Percentiles rank a stretch among this genome's conserved stretches.
phyloP scores from a whole-genome alignment of 2,888 invertebrate genomes.

The Eledona agricola region DNA sequence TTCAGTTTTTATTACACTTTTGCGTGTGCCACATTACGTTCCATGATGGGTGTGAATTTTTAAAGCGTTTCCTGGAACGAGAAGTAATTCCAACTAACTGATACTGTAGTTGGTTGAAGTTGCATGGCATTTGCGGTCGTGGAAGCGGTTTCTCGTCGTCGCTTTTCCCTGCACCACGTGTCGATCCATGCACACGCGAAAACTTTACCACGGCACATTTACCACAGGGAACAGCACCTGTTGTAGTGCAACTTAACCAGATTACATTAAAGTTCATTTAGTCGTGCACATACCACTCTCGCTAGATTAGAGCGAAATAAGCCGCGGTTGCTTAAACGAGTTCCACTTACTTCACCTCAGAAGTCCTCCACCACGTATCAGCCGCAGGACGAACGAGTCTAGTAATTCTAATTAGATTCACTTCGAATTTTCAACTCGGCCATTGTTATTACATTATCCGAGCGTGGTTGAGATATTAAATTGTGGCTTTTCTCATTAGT shows the following conservation, averaged over 20 bases:
- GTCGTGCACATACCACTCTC: conserved; percentile 37
- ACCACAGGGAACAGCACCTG: conserved; percentile 38
- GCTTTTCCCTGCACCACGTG: too few relatives aligned
- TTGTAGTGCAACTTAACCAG: conserved; percentile 42
- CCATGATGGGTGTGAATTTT: too few relatives aligned
- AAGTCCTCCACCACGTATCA: conserved; percentile 7
- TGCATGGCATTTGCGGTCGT: too few relatives aligned
- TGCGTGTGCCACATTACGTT: too few relatives aligned
- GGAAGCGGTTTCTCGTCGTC: too few relatives aligned
- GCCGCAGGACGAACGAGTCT: neutral
- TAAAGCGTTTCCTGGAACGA: too few relatives aligned
- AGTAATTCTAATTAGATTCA: conserved; percentile 21
- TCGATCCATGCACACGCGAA: neutral
- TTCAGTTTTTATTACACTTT: too few relatives aligned
- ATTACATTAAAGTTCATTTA: conserved; percentile 45
- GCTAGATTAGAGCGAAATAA: conserved; percentile 41
- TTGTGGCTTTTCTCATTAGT: conserved; percentile 38
- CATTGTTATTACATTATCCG: conserved; percentile 31
- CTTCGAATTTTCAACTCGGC: conserved; percentile 21
- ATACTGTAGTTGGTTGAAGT: too few relatives aligned
- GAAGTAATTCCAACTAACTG: too few relatives aligned
- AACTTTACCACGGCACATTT: conserved; percentile 12
- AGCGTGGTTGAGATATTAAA: conserved; percentile 29
- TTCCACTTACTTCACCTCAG: conserved; percentile 32
- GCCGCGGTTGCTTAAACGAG: conserved; percentile 40